Conservation (phyloP, 2,797 vertebrate genomes). For the Tachyglossus aculeatus region DNA sequence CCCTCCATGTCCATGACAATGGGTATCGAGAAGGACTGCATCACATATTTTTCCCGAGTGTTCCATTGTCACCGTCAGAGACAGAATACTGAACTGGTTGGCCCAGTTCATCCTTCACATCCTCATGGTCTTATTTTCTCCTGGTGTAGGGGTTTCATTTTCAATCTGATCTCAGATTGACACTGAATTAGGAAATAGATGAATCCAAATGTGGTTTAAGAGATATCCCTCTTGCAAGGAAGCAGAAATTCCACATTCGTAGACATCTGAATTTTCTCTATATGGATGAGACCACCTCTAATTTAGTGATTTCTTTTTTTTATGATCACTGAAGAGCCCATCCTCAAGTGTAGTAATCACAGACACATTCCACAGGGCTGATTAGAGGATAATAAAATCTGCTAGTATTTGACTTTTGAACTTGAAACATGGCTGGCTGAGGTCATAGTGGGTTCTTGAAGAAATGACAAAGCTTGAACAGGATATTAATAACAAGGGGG, state of each 20-base stretch:
- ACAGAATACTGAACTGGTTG: no score
- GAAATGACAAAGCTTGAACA: not conserved
- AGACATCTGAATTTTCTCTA: rapidly evolving
- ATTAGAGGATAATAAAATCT: not conserved
- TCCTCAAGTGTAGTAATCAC: not conserved
- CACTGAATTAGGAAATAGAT: not conserved
- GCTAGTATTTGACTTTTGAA: not conserved
- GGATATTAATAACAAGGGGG: not conserved
- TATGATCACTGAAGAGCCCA: not conserved
- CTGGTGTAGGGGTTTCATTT: no score
- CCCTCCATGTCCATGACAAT: no score
- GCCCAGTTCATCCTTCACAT: no score
- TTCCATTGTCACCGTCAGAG: no score
- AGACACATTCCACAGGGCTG: not conserved
- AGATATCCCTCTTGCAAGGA: not conserved
- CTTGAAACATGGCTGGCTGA: not conserved
- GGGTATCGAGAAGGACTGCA: no score
- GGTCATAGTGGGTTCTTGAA: not conserved
- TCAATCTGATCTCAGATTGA: not conserved
- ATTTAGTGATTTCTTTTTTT: not conserved
- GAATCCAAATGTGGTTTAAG: not conserved
- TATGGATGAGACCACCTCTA: not conserved
- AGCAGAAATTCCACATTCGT: not conserved
- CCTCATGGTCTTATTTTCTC: no score
- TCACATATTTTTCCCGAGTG: no score